phyloP scores from a whole-genome alignment of 1,140 invertebrate species.

The Araneus ventricosus region DNA sequence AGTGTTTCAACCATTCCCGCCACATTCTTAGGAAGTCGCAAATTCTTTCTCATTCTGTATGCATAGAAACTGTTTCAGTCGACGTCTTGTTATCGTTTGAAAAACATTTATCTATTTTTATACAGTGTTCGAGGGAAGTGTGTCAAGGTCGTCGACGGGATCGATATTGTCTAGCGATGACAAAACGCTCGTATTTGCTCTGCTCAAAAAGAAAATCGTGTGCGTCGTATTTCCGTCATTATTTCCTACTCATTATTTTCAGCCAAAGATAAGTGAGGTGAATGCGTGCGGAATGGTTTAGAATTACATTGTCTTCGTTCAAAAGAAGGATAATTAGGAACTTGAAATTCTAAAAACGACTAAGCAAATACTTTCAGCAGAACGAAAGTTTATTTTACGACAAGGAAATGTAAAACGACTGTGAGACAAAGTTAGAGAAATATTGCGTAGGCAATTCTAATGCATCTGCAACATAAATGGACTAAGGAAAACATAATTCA shows the following conservation, averaged over 20 bases:
- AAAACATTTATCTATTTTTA: constrained; percentile 38
- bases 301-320: background rate
- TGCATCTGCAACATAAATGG: too few relatives aligned
- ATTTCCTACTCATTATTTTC: background rate
- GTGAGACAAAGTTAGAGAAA: too few relatives aligned
- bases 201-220: background rate
- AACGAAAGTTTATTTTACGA: too few relatives aligned
- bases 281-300: background rate
- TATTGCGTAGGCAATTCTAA: too few relatives aligned
- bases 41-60: background rate
- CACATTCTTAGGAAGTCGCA: background rate
- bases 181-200: background rate
- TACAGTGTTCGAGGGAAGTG: background rate
- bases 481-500: too few relatives aligned
- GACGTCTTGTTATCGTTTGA: constrained; percentile 9
- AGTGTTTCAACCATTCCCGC: background rate
- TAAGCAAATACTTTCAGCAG: too few relatives aligned
- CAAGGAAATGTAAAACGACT: too few relatives aligned
- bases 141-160: background rate
- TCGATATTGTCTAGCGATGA: background rate
- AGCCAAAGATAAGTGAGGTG: background rate
- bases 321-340: too few relatives aligned
- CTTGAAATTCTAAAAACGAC: too few relatives aligned
- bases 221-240: background rate
- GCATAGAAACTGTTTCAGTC: background rate